These are phyloP conservation scores for Phasianus colchicus DNA, from an alignment of 2,113 vertebrate genomes.

Conservation along the genomic window DNA sequence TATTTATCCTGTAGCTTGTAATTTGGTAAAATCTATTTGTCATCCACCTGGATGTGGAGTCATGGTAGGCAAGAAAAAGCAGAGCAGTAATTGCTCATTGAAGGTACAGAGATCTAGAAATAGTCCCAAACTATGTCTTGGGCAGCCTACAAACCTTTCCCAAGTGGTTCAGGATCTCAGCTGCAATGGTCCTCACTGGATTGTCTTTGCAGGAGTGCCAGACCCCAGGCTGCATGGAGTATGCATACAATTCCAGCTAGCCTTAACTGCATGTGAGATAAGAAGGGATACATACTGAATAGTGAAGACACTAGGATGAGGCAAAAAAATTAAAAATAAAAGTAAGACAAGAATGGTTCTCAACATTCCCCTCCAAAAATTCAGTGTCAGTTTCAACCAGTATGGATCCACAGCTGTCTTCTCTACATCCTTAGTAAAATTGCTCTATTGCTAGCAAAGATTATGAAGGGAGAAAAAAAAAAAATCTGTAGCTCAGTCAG, in stretches of 20 bases:
- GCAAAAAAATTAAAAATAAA: background rate
- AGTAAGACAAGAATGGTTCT: background rate
- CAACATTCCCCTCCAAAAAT: background rate
- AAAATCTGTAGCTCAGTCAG: background rate
- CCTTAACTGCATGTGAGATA: background rate
- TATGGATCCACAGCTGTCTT: background rate
- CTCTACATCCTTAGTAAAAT: background rate
- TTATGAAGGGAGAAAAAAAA: background rate
- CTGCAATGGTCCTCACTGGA: background rate
- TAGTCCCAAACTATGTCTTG: background rate
- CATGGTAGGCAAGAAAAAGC: background rate
- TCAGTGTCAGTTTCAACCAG: background rate
- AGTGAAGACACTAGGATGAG: background rate
- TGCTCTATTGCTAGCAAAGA: background rate
- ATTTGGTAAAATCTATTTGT: slow-evolving; percentile 5
- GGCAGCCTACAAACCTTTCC: background rate
- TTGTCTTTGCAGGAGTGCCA: background rate
- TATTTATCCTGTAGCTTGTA: slow-evolving; percentile 1
- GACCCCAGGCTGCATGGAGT: background rate
- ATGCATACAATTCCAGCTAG: background rate
- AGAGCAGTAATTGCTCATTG: background rate
- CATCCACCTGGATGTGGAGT: background rate
- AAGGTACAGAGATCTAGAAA: background rate
- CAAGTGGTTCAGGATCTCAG: background rate
- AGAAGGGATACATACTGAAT: background rate